Base-by-base conservation (phyloP, 2,888 invertebrate genomes). In the Tromatobia lineatoria region DNA sequence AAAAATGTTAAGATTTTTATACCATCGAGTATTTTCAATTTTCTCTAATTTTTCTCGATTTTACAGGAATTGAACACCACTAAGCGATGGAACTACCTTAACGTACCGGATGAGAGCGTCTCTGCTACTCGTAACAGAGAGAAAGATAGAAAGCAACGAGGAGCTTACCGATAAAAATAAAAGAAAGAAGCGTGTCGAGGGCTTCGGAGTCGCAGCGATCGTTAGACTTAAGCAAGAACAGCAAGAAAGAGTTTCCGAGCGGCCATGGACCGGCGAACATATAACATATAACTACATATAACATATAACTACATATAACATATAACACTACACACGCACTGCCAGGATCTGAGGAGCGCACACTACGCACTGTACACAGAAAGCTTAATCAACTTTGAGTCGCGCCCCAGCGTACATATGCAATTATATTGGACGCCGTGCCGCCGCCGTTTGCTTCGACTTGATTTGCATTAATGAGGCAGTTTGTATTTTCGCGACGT, bases 401-500 rank as follows among this genome's bases (percentile, higher is more conserved):
- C 52, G 13, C 54, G 70, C 20, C 38, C 70, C 70, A 13, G 15
- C 38, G 52, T 38, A 61, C 34, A 64, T 18, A 69, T 25, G 52
- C 45, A 84, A 74, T 80, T 67, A 78, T 75, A 82, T 85, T 67
- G 81, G 70, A 85, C 50, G 78, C 73, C 76, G 71, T 70, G 74
- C 76, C 77, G 77, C 74, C 61, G 75, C 64, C 34, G 64, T 64
- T 64, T 64, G 64, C 79, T 74, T 77, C 75, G 45, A 71, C 81
- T 74, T 86, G 75, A 86, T 87, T 87, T 86, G 83, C 87, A 87
- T 87, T 87, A 87, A 87, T 87, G 85, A 86, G 85, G 85, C 78
- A 85, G 83, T 87, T 86, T 85, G 83, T 87, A 87, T 83, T 84
- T 86, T 85, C 77, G 38, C 83, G 81, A 82, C 78, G 85, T 78